Evolutionary conservation across 2,113 vertebrate genomes (phyloP), one percentile per base, ranked within the genome.

Genomic region (Dipodomys merriami): DNA sequence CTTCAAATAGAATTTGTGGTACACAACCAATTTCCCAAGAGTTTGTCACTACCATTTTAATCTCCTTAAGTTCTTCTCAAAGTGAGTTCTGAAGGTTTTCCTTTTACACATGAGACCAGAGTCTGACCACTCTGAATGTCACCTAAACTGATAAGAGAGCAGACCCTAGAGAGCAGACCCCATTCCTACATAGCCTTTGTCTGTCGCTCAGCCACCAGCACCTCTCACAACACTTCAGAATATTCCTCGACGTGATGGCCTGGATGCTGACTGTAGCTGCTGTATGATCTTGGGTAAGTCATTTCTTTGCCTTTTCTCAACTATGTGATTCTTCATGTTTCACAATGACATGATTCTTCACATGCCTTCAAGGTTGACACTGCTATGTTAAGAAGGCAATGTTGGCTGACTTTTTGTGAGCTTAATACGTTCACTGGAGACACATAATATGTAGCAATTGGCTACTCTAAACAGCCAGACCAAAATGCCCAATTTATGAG

Each of bases 401-500:
- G 6, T 73, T 83, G 76, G 39, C 5, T 33, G 1, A 68, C 22
- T 33, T 62, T 86, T 69, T 62, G 29, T 89, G 95, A 85, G 44
- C 18, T 49, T 77, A 80, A n/a, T 68, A 29, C 29, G 77, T 82
- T 68, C 20, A 73, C 3, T 65, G 0, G 29, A 83, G 3, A 67
- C 64, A 57, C 11, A 67, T 86, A 60, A 33, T 60, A 86, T 33
- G 7, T 4, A 65, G 25, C 2, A 33, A 60, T 93, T 72, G 93
- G 68, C 53, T 11, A 85, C 57, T 30, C 29, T 92, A 60, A 93
- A 49, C 16, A 71, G 18, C 44, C 20, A 46, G 44, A 73, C 39
- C 90, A 76, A 94, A 86, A 64, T 76, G 0, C 2, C 19, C 65
- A 83, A 83, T 86, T 88, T 15, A n/a, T 73, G 91, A 93, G 19